These are phyloP conservation scores for Sinodicranocentrus sp. DNA, from an alignment of 2,888 invertebrate species.

Conservation along the genomic window DNA sequence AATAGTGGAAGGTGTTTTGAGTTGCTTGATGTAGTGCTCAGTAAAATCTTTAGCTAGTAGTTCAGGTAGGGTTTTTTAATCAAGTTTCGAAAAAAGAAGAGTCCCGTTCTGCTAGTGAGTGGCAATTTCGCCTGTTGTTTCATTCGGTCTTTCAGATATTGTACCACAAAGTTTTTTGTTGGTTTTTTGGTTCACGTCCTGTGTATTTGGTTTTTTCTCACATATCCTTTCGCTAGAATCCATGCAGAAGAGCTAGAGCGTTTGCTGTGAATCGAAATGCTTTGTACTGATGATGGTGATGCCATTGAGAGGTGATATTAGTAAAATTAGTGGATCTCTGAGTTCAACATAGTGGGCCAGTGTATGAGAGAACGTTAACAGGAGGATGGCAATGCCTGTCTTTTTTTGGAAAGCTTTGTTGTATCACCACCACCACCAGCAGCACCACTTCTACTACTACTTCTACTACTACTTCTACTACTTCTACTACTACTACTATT, in stretches of 20 bases:
- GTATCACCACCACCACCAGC: no score
- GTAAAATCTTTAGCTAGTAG: no score
- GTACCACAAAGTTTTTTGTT: conserved; percentile 8
- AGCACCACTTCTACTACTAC: no score
- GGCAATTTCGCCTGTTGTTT: conserved; percentile 15
- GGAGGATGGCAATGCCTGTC: no score
- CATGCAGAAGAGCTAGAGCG: conserved; percentile 2
- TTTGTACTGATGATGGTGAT: conserved; percentile 8
- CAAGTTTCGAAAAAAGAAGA: neutral
- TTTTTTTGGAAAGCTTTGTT: no score
- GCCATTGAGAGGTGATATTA: conserved; percentile 7
- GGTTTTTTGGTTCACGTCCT: neutral
- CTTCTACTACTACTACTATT: no score
- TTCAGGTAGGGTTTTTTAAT: no score
- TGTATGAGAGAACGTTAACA: no score
- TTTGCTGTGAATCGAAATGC: neutral
- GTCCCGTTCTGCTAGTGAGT: neutral
- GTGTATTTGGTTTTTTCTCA: conserved; percentile 8
- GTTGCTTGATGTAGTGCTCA: no score
- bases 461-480: no score
- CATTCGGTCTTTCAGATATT: conserved; percentile 9
- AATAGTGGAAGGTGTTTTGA: no score
- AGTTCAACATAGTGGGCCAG: no score
- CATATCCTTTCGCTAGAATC: conserved; percentile 13
- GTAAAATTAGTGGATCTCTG: conserved; percentile 14